These are phyloP conservation scores for Peromyscus nudipes DNA, from an alignment of 2,797 vertebrate species.

Conservation along the genomic window DNA sequence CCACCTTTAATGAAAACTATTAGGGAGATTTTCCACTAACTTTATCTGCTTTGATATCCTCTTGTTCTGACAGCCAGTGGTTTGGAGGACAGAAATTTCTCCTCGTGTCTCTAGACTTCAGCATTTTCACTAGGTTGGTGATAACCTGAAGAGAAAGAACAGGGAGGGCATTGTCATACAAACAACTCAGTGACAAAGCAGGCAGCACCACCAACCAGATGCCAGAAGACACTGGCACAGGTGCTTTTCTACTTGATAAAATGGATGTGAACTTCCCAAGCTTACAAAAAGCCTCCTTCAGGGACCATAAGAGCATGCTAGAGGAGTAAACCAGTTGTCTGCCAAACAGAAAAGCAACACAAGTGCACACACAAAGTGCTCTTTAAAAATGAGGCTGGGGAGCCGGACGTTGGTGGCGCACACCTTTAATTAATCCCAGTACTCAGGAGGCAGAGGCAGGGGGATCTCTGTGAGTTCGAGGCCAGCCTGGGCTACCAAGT, in stretches of 20 bases:
- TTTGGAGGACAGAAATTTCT: slow-evolving; percentile 96
- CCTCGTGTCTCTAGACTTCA: slow-evolving; percentile 97
- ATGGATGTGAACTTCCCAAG: not conserved
- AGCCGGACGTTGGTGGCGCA: too few relatives aligned
- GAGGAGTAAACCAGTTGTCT: not conserved
- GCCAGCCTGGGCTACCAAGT: too few relatives aligned
- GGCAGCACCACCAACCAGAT: not conserved
- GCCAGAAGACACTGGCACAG: fast-evolving
- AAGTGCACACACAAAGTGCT: not conserved
- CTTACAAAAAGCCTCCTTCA: not conserved
- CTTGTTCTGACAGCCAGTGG: slow-evolving; percentile 98
- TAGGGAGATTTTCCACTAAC: slow-evolving; percentile 84
- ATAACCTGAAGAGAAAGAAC: slow-evolving; percentile 91
- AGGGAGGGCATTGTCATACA: not conserved
- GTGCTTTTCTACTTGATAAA: not conserved
- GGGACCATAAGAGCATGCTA: not conserved
- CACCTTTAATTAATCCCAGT: too few relatives aligned
- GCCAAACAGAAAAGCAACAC: not conserved
- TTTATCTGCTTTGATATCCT: slow-evolving; percentile 98
- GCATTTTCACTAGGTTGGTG: slow-evolving; percentile 99
- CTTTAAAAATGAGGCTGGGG: not conserved
- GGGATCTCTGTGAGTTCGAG: too few relatives aligned
- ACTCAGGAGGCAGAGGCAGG: too few relatives aligned
- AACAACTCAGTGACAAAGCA: not conserved
- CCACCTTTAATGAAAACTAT: not conserved